A percentile compares a stretch with the other conserved stretches of the same genome.
Evolutionary conservation across 2,113 vertebrate species (phyloP).

Genomic region (Numida meleagris): DNA sequence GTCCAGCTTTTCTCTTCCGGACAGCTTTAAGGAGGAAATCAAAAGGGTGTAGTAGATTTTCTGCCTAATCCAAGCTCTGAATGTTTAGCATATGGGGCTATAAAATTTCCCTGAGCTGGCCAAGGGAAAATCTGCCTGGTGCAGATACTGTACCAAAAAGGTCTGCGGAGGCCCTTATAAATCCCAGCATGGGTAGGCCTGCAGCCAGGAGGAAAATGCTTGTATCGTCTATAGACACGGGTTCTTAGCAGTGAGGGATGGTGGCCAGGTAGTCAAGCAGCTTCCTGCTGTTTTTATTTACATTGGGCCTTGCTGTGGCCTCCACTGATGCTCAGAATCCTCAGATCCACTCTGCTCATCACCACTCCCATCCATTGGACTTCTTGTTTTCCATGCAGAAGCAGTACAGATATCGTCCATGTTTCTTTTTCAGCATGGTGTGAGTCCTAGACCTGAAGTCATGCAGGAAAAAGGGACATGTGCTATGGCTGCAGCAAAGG

Average conservation of each 20-base stretch:
- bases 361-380: not conserved
- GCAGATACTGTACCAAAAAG: not conserved
- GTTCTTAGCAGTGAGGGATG: not conserved
- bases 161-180: not conserved
- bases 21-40: not conserved
- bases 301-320: not conserved
- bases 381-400: not conserved
- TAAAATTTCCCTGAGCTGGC: slow-evolving; percentile 17
- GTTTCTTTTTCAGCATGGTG: not conserved
- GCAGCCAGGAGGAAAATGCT: slow-evolving; percentile 34
- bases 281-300: not conserved
- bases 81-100: slow-evolving; percentile 44
- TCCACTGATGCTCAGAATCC: not conserved
- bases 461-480: not conserved
- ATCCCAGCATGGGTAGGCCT: not conserved
- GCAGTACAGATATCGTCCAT: not conserved
- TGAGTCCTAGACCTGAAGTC: not conserved
- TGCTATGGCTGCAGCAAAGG: not conserved
- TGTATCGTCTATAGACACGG: not conserved
- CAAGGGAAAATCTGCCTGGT: not conserved
- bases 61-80: not conserved
- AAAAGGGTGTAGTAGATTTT: not conserved
- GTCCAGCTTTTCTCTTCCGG: not conserved
- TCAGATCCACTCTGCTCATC: not conserved
- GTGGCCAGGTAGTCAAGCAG: slow-evolving; percentile 22